Percentiles rank a stretch among this genome's conserved stretches.
phyloP scores from a whole-genome alignment of 2,888 invertebrate species.

The Pseudoips prasinana region DNA sequence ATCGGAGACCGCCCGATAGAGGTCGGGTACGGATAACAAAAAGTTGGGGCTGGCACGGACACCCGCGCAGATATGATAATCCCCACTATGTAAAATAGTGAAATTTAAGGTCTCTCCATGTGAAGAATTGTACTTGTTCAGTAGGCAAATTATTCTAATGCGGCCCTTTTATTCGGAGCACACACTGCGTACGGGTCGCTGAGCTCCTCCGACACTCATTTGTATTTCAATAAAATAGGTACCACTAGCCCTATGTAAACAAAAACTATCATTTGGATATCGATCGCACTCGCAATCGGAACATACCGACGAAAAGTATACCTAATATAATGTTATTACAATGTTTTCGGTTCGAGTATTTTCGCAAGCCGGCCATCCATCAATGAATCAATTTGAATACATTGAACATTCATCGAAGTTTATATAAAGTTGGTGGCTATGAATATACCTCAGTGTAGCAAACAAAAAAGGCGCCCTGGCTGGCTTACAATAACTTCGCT shows the following conservation, averaged over 20 bases:
- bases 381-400: conserved; percentile 74
- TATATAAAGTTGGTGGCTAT: conserved; percentile 51
- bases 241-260: conserved; percentile 78
- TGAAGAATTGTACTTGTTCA: conserved; percentile 79
- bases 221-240: conserved; percentile 76
- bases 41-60: conserved; percentile 66
- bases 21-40: conserved; percentile 76
- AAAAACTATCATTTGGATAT: conserved; percentile 59
- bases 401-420: conserved; percentile 63
- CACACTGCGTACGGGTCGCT: conserved; percentile 63
- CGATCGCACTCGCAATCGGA: conserved; percentile 31
- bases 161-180: conserved; percentile 79
- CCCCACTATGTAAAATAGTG: conserved; percentile 81
- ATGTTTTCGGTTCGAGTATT: conserved; percentile 53
- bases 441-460: conserved; percentile 44
- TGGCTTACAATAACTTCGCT: conserved; percentile 40
- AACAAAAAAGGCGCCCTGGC: conserved; percentile 53
- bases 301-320: conserved; percentile 41
- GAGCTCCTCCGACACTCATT: conserved; percentile 68
- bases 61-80: conserved; percentile 79
- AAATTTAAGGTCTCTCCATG: conserved; percentile 81
- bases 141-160: conserved; percentile 80
- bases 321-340: conserved; percentile 52
- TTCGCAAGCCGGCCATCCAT: conserved; percentile 56
- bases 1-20: conserved; percentile 75